Conservation (phyloP, 2,888 invertebrate genomes). For the Argyra leucocephala region DNA sequence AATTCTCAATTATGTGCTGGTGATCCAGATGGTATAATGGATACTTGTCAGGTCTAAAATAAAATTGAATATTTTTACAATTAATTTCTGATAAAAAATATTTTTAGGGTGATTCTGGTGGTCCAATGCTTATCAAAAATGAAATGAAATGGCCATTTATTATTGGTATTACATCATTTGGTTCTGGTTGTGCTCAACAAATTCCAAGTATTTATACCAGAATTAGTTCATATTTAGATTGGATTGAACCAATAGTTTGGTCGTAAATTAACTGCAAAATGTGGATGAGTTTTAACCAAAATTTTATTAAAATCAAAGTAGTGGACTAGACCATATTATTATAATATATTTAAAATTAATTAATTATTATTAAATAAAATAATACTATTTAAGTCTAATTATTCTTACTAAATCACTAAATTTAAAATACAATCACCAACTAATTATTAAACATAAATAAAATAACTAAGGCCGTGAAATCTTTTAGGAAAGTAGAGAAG, state of each 20-base stretch:
- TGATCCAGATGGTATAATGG: background rate
- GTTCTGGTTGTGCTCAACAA: slow-evolving; percentile 22
- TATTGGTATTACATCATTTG: slow-evolving; percentile 26
- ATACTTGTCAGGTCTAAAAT: background rate
- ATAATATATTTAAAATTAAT: no score
- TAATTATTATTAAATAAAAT: no score
- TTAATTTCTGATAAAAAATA: background rate
- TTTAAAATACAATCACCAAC: no score
- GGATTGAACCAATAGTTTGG: slow-evolving; percentile 12
- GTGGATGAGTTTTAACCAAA: no score
- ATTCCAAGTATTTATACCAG: slow-evolving; percentile 24
- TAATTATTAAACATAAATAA: no score
- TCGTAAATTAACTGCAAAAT: background rate
- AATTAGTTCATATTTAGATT: slow-evolving; percentile 10
- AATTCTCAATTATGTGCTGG: background rate
- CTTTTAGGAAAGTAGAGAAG: no score
- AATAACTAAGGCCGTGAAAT: no score
- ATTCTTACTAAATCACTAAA: no score
- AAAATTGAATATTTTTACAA: background rate
- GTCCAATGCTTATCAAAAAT: background rate
- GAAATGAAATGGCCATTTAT: slow-evolving; percentile 19
- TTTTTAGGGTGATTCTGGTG: background rate
- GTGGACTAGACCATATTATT: no score
- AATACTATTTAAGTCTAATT: no score
- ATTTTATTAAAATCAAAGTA: no score